Base-by-base conservation (phyloP, 2,797 vertebrate species). In the Tragelaphus eurycerus region DNA sequence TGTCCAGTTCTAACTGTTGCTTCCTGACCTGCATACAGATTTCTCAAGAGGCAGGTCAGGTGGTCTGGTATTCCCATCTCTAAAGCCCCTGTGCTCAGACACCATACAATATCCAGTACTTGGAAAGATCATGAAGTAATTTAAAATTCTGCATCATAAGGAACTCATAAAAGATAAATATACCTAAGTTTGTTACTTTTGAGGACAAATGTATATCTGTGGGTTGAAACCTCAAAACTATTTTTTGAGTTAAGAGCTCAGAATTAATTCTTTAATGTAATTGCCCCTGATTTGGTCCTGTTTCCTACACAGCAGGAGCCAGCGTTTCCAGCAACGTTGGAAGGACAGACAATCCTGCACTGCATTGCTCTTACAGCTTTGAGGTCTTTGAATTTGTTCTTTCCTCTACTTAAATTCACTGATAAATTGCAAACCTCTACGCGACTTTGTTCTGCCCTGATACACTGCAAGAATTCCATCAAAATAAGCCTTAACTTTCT, bases 351-450 rank as follows among this genome's bases (percentile, higher is more conserved):
- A 13, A 27, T 59, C 50, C 25, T 52, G 29, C 17, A 4, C 31
- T n/a, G 27, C 43, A 31, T 74, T 46, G 25, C 25, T 93, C 48
- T 31, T n/a, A 10, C 11, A 67, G 25, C 8, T 79, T 62, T 46
- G 31, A 81, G 67, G 86, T 87, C 64, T 46, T 88, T 87, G 13
- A 79, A 86, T 81, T 96, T 59, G 8, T 10, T 86, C 23, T 94
- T 90, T 34, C 76, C 50, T 74, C 19, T 38, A 4, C 11, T 71
- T 89, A 91, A 92, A 93, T 64, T 94, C 21, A 25, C 43, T 6
- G 46, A 54, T 38, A 71, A 97, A 59, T 67, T 85, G 16, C 34
- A 95, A 89, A 62, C 12, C 31, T 78, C 74, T 62, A 7, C 4
- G 52, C 16, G 76, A 55, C 48, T 89, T 94, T 93, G 79, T 60